Evolutionary conservation across 2,888 invertebrate species (phyloP), one percentile per base, ranked within the genome.

Genomic region (Augochlorella aurata): DNA sequence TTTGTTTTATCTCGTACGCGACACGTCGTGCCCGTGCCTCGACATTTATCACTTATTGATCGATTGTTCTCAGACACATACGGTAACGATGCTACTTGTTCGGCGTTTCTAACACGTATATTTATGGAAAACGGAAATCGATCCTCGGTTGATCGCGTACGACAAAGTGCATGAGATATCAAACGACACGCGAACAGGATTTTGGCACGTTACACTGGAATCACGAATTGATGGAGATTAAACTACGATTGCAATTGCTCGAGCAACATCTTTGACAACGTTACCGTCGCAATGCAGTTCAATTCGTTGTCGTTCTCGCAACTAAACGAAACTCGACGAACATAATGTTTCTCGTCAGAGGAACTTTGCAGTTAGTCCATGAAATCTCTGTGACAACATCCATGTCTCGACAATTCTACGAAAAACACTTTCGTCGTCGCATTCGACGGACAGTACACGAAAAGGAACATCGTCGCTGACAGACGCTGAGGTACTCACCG

Each of bases 231-330:
- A 29, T 29, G 1, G 2, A 29, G 29, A 29, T 29, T 29, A 29
- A 29, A 29, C 29, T 29, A 29, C 29, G 29, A 29, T 29, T 2
- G 29, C 2, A 29, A 18, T 74, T 44, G 52, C 61, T 71, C 18
- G 38, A 14, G 38, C 52, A 70, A 49, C 8, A 44, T n/a, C n/a
- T 44, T 70, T 47, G 24, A 47, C 67, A 14, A 38, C 45, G 45
- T 50, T 29, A 49, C 47, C 61, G 81, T 75, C 81, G 81, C 81
- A 81, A 79, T 81, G 81, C 81, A 79, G 81, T 71, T 74, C 78
- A 65, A 44, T 73, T 78, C 72, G 47, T 65, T 38, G 44, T 21
- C 54, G 67, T 79, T 44, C 12, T 47, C 10, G 4, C 47, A 67
- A 18, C 0, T 44, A 18, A 49, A 16, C 21, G 24, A 63, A 52